These are phyloP conservation scores for Aphelinus certus DNA, from an alignment of 1,140 invertebrate genomes.

Conservation along the genomic window DNA sequence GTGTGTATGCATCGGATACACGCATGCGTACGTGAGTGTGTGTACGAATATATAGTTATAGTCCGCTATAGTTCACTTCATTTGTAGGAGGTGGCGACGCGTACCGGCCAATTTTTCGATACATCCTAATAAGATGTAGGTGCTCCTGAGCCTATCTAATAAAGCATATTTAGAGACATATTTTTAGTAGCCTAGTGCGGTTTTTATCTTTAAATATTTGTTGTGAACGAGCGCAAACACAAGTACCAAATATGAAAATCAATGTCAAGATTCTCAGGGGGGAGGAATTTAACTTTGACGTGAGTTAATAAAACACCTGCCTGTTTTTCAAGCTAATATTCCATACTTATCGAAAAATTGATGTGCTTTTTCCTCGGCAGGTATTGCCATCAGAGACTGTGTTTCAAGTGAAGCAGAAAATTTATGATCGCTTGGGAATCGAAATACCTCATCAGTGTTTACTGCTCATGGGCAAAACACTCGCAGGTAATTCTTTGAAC, in stretches of 20 bases:
- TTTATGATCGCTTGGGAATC: constrained; percentile 56
- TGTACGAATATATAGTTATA: too few species aligned
- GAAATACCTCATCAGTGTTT: constrained; percentile 59
- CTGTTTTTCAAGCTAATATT: too few species aligned
- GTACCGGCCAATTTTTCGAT: too few species aligned
- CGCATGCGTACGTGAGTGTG: too few species aligned
- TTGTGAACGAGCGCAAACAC: constrained; percentile 20
- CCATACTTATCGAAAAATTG: background rate
- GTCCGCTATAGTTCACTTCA: too few species aligned
- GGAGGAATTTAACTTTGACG: constrained; percentile 57
- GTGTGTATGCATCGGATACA: too few species aligned
- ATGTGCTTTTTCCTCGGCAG: constrained; percentile 43
- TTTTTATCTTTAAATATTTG: constrained; percentile 17
- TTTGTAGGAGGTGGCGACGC: too few species aligned
- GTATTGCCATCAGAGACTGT: constrained; percentile 59
- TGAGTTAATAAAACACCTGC: constrained; percentile 42
- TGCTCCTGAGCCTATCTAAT: background rate
- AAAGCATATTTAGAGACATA: constrained; percentile 1
- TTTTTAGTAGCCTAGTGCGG: constrained; percentile 10
- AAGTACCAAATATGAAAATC: constrained; percentile 52
- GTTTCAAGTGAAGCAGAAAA: constrained; percentile 59
- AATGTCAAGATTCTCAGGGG: constrained; percentile 56
- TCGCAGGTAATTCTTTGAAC: constrained; percentile 52
- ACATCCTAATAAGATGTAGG: constrained; percentile 33
- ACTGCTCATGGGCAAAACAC: constrained; percentile 58